Evolutionary conservation across 2,113 vertebrate species (phyloP).

Genomic region (Albula goreensis): DNA sequence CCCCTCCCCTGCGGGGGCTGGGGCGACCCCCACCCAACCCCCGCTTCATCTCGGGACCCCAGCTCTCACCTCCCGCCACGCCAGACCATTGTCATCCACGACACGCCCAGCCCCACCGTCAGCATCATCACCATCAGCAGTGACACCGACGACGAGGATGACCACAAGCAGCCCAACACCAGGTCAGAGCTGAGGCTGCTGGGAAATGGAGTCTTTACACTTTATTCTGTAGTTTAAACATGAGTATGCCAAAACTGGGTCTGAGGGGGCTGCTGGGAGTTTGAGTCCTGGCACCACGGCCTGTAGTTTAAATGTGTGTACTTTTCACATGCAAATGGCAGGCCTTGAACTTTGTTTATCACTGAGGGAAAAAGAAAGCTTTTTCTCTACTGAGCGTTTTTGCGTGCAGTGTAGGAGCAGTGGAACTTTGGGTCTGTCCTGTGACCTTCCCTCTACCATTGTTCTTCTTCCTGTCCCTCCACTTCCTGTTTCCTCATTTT

Average conservation of each 20-base stretch:
- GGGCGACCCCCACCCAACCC: conserved; percentile 56
- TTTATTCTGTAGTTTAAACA: background rate
- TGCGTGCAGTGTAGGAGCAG: background rate
- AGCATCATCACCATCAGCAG: conserved; percentile 99
- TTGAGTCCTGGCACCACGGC: too few species aligned
- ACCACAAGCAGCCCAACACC: conserved; percentile 85
- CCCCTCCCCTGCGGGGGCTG: conserved; percentile 69
- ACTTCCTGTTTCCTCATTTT: too few species aligned
- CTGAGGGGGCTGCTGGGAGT: too few species aligned
- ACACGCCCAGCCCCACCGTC: conserved; percentile 95
- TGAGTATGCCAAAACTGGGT: too few species aligned
- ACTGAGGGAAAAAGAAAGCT: too few species aligned
- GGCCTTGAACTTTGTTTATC: too few species aligned
- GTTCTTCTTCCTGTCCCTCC: too few species aligned
- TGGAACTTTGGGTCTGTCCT: background rate
- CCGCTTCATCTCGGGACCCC: conserved; percentile 76
- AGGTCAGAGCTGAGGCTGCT: conserved; percentile 70
- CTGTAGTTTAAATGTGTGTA: too few species aligned
- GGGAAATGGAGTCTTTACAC: too few species aligned
- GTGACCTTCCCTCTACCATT: too few species aligned
- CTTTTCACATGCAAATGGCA: too few species aligned
- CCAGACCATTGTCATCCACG: conserved; percentile 94
- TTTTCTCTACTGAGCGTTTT: too few species aligned
- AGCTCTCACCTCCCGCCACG: conserved; percentile 82
- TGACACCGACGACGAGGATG: conserved; percentile 95